phyloP scores from a whole-genome alignment of 2,888 invertebrate species.

The Brenthis hecate region DNA sequence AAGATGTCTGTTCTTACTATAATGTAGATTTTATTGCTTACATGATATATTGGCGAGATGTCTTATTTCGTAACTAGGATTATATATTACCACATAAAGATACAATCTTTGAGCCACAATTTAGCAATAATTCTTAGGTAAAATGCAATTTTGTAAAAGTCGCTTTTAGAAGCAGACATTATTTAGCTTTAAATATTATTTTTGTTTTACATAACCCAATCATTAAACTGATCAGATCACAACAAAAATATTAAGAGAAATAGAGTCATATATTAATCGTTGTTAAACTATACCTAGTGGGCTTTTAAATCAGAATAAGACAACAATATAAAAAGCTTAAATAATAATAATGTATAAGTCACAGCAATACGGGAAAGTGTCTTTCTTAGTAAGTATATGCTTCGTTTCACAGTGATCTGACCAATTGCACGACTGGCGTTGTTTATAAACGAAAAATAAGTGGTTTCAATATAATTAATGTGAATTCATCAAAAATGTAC shows the following conservation, averaged over 20 bases:
- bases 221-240: slow-evolving; percentile 1
- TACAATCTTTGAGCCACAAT: slow-evolving; percentile 61
- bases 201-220: not conserved
- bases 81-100: slow-evolving; percentile 59
- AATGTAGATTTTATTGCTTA: slow-evolving; percentile 66
- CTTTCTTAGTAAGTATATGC: too few relatives aligned
- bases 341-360: too few relatives aligned
- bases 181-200: slow-evolving; percentile 8
- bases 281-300: not conserved
- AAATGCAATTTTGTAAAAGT: slow-evolving; percentile 27
- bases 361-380: too few relatives aligned
- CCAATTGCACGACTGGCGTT: not conserved
- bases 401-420: not conserved
- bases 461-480: too few relatives aligned
- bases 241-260: not conserved
- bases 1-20: slow-evolving; percentile 37
- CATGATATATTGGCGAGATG: slow-evolving; percentile 68
- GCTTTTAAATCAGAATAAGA: too few relatives aligned
- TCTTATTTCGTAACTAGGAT: slow-evolving; percentile 60
- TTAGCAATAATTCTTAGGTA: slow-evolving; percentile 47
- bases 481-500: too few relatives aligned
- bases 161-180: slow-evolving; percentile 13
- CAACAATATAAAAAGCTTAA: too few relatives aligned
- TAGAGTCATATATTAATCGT: slow-evolving; percentile 5
- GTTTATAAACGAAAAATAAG: not conserved